Base-by-base conservation (phyloP, 2,888 invertebrate species). In the Folsomia manolachei region DNA sequence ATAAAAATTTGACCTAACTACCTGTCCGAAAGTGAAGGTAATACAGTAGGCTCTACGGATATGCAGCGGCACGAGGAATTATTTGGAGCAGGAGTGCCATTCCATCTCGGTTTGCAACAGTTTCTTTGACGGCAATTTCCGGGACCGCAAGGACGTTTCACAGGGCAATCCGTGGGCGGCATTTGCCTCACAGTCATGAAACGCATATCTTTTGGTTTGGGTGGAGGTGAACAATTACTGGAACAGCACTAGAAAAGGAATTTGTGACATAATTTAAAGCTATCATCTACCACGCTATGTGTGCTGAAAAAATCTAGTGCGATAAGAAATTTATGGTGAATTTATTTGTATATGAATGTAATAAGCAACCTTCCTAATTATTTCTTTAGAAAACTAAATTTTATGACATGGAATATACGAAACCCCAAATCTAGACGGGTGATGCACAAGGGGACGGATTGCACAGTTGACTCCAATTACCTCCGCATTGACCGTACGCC, bases 401-500 rank as follows among this genome's bases (percentile, higher is more conserved):
- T n/a, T n/a, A n/a, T n/a, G n/a, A n/a, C n/a, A 74, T 72, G 23
- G 75, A 75, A 51, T 77, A 79, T 27, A 70, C 71, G 19, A 71
- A 71, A 7, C 70, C 73, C 68, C 74, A 74, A 53, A 71, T 71
- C 65, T 61, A 27, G 74, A 56, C 65, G 18, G 72, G 74, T n/a
- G 75, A 73, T 27, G 73, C 68, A 60, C 78, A 78, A 52, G 75
- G 70, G 19, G 74, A 73, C 2, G 75, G 75, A 23, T 74, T 71
- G 51, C 76, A 78, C 1, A 72, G 56, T 27, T 25, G 14, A 18
- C 26, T 26, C n/a, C n/a, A 19, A 27, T 64, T 74, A 67, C 75
- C 78, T 27, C 77, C 77, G 63, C 73, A 75, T 68, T 79, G 78
- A 21, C 80, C 79, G 56, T 81, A 79, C 2, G 79, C 78, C 77